Conservation (phyloP, 2,888 invertebrate species). For the Copidosoma aretas region DNA sequence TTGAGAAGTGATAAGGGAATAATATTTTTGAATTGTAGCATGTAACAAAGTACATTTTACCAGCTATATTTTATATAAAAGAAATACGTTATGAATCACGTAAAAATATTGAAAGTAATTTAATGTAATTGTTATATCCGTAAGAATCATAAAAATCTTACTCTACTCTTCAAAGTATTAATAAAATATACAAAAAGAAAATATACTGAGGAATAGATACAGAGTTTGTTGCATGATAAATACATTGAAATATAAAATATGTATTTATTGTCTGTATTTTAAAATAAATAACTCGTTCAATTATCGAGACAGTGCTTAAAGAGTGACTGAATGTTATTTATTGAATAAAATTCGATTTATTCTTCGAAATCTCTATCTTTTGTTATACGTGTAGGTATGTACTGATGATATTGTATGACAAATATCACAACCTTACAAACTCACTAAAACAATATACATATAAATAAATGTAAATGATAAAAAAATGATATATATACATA, state of each 20-base stretch:
- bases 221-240: constrained; percentile 2
- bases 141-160: too few species aligned
- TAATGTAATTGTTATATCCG: too few species aligned
- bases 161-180: too few species aligned
- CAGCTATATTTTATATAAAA: too few species aligned
- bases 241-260: not conserved
- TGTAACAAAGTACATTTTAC: too few species aligned
- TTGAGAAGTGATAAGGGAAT: too few species aligned
- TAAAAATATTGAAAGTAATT: constrained; percentile 31
- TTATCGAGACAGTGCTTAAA: constrained; percentile 27
- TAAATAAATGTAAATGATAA: too few species aligned
- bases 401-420: not conserved
- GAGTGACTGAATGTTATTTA: constrained; percentile 21
- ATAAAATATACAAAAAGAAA: constrained; percentile 5
- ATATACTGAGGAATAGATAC: constrained; percentile 12
- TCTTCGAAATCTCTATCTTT: constrained; percentile 50
- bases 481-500: too few species aligned
- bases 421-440: too few species aligned
- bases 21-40: too few species aligned
- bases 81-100: too few species aligned
- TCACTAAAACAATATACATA: too few species aligned
- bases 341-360: not conserved
- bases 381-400: not conserved
- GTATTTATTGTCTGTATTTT: constrained; percentile 12
- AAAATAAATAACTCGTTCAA: constrained; percentile 16